Evolutionary conservation across 2,888 invertebrate species (phyloP).

Genomic region (Siphlonurus alternatus): DNA sequence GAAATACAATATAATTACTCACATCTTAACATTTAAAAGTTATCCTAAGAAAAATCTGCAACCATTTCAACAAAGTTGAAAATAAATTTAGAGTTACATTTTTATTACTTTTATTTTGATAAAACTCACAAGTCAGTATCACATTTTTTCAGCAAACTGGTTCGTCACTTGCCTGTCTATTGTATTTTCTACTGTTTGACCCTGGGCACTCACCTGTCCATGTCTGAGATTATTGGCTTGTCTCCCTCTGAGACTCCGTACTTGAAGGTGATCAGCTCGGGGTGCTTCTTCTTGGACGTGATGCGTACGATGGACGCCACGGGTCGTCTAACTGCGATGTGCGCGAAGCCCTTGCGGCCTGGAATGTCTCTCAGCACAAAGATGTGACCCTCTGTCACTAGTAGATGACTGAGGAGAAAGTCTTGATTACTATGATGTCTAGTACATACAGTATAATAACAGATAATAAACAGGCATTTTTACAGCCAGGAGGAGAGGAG

Average conservation of each 20-base stretch:
- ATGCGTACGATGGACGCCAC: slow-evolving; percentile 90
- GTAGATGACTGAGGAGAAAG: slow-evolving; percentile 46
- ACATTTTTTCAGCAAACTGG: no score
- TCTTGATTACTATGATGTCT: not conserved
- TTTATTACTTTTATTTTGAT: no score
- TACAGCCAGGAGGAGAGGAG: not conserved
- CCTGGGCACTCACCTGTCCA: slow-evolving; percentile 53
- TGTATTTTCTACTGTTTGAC: no score
- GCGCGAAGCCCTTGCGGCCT: slow-evolving; percentile 59
- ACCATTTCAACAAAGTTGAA: no score
- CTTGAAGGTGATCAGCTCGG: slow-evolving; percentile 93
- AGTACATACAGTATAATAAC: not conserved
- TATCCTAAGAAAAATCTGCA: no score
- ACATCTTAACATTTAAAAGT: no score
- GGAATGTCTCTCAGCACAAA: slow-evolving; percentile 67
- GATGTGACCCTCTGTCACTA: slow-evolving; percentile 73
- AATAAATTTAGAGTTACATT: no score
- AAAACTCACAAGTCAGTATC: no score
- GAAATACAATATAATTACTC: no score
- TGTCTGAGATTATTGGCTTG: slow-evolving; percentile 63
- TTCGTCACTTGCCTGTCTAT: no score
- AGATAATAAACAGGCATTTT: not conserved
- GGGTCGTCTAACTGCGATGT: slow-evolving; percentile 72
- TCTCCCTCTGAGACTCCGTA: slow-evolving; percentile 77
- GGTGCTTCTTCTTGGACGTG: slow-evolving; percentile 87